Evolutionary conservation across 2,113 vertebrate genomes (phyloP).

Genomic region (Sylvietta virens): DNA sequence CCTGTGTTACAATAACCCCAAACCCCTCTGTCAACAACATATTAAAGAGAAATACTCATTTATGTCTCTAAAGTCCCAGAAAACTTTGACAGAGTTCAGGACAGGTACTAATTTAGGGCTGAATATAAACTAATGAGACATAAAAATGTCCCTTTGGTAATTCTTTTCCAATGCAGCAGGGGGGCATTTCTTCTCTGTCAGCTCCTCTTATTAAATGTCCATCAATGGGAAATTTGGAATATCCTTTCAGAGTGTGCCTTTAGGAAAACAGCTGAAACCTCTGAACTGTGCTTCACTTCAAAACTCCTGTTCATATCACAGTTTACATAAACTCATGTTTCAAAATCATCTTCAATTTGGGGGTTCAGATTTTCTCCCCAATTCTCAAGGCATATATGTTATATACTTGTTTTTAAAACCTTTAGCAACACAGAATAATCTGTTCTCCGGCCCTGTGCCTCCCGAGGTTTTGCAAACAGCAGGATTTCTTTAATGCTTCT

Average conservation of each 20-base stretch:
- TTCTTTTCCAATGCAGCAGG: conserved; percentile 10
- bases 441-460: background rate
- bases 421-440: background rate
- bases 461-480: background rate
- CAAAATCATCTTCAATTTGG: background rate
- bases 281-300: background rate
- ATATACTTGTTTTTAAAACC: background rate
- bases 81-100: background rate
- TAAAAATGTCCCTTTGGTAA: conserved; percentile 2
- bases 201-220: conserved; percentile 15
- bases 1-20: background rate
- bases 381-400: background rate
- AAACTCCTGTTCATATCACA: background rate
- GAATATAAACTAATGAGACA: conserved; percentile 47
- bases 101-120: background rate
- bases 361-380: background rate
- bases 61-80: background rate
- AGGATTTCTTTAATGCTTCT: conserved; percentile 38
- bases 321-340: background rate
- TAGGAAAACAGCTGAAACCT: background rate
- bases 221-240: background rate
- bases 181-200: conserved; percentile 2
- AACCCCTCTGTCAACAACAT: background rate
- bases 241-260: background rate
- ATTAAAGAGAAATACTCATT: background rate